Conservation (phyloP, 1,140 invertebrate genomes). For the Drosophila sulfurigaster region DNA sequence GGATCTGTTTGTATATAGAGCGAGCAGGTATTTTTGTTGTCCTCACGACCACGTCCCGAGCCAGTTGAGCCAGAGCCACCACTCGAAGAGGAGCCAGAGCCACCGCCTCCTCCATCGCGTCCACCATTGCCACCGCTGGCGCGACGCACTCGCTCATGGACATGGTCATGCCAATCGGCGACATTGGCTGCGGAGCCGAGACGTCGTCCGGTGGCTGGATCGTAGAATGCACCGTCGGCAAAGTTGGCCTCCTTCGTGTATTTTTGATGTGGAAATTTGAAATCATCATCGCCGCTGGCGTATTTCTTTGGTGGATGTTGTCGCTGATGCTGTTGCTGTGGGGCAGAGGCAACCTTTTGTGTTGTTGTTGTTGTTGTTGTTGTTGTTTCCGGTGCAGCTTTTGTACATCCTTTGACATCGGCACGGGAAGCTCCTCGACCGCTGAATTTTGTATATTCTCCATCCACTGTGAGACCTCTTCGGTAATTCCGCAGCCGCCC, state of each 20-base stretch:
- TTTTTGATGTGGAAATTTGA: constrained; percentile 84
- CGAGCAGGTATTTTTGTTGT: constrained; percentile 94
- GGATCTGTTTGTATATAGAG: constrained; percentile 99
- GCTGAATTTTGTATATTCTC: constrained; percentile 95
- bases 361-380: constrained; percentile 45
- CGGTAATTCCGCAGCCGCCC: constrained; percentile 94
- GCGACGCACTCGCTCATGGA: constrained; percentile 79
- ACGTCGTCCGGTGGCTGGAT: constrained; percentile 72
- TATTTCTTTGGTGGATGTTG: constrained; percentile 84
- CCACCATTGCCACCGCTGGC: constrained; percentile 85
- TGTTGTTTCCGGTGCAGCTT: constrained; percentile 77
- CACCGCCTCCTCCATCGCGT: constrained; percentile 81
- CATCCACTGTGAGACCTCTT: constrained; percentile 96
- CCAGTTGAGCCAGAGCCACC: constrained; percentile 76
- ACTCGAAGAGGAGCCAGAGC: constrained; percentile 86
- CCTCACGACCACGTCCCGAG: constrained; percentile 87
- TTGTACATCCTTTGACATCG: constrained; percentile 83
- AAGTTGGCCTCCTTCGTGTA: constrained; percentile 85
- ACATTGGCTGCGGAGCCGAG: constrained; percentile 64
- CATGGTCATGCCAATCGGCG: constrained; percentile 77
- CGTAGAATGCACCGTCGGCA: constrained; percentile 75
- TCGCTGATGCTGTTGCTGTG: constrained; percentile 68
- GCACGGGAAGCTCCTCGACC: constrained; percentile 85
- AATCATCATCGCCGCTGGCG: constrained; percentile 74
- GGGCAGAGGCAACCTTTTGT: constrained; percentile 59